Conservation (phyloP, 2,888 invertebrate genomes). For the Nasonovia ribisnigri region DNA sequence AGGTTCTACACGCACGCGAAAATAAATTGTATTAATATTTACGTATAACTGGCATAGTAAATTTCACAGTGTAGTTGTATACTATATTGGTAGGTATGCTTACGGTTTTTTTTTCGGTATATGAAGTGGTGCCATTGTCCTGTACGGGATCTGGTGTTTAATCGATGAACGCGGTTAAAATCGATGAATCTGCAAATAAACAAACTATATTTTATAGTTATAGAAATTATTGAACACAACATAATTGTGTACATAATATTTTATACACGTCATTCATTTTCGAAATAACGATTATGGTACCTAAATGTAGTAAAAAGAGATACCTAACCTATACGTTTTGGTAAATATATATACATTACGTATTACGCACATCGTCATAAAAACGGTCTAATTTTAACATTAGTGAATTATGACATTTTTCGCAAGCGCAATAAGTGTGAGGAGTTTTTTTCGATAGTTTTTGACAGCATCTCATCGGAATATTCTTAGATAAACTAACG, state of each 20-base stretch:
- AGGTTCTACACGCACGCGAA: background rate
- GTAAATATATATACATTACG: background rate
- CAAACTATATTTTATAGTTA: no score
- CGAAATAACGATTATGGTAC: no score
- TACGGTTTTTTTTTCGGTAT: constrained; percentile 48
- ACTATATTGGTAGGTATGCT: background rate
- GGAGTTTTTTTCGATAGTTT: no score
- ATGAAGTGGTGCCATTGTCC: constrained; percentile 34
- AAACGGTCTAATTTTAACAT: background rate
- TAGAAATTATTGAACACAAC: no score
- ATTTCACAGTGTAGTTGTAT: background rate
- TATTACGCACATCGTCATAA: background rate
- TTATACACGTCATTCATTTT: no score
- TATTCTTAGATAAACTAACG: background rate
- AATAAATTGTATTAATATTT: background rate
- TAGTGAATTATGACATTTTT: no score
- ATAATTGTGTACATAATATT: no score
- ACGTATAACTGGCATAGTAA: background rate
- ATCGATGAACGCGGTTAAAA: background rate
- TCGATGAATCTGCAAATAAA: constrained; percentile 10
- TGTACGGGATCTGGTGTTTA: background rate
- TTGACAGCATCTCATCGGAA: no score
- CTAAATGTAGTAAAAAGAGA: no score
- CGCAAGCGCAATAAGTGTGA: background rate
- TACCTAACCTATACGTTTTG: no score